Percentiles rank a stretch among this genome's conserved stretches.
phyloP scores from a whole-genome alignment of 2,113 vertebrate species.

The Chaetodon auriga region DNA sequence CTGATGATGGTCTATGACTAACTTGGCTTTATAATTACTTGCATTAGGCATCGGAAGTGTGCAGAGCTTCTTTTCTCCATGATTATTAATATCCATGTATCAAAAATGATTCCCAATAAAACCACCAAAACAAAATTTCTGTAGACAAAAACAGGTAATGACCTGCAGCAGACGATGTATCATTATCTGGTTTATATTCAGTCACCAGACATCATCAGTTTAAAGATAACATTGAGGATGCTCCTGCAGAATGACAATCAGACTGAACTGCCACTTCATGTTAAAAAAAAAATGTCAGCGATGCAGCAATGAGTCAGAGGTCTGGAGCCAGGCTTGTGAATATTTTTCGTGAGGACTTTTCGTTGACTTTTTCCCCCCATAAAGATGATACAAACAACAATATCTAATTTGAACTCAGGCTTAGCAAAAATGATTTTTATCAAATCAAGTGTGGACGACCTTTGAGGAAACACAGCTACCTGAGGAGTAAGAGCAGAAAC shows the following conservation, averaged over 20 bases:
- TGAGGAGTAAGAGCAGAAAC: constrained; percentile 22
- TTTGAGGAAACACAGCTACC: constrained; percentile 53
- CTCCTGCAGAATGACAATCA: constrained; percentile 27
- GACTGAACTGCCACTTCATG: constrained; percentile 16
- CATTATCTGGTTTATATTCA: constrained; percentile 13
- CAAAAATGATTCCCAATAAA: constrained; percentile 6
- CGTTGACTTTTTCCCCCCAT: neutral
- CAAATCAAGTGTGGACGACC: constrained; percentile 54
- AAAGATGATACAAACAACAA: constrained; percentile 21
- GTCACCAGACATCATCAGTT: constrained; percentile 24
- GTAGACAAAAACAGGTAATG: neutral
- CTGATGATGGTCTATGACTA: neutral
- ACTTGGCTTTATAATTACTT: neutral
- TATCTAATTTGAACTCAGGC: constrained; percentile 48
- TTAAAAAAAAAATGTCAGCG: neutral
- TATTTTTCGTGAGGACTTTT: neutral
- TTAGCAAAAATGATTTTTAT: constrained; percentile 22
- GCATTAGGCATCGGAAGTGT: neutral
- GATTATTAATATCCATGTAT: neutral
- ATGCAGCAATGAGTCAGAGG: constrained; percentile 3
- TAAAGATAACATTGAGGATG: constrained; percentile 15
- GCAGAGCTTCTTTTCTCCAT: neutral
- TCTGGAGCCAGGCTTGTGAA: constrained; percentile 2
- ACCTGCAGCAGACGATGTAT: neutral
- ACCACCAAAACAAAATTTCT: neutral